phyloP scores from a whole-genome alignment of 2,113 vertebrate genomes.

The Xenus cinereus region DNA sequence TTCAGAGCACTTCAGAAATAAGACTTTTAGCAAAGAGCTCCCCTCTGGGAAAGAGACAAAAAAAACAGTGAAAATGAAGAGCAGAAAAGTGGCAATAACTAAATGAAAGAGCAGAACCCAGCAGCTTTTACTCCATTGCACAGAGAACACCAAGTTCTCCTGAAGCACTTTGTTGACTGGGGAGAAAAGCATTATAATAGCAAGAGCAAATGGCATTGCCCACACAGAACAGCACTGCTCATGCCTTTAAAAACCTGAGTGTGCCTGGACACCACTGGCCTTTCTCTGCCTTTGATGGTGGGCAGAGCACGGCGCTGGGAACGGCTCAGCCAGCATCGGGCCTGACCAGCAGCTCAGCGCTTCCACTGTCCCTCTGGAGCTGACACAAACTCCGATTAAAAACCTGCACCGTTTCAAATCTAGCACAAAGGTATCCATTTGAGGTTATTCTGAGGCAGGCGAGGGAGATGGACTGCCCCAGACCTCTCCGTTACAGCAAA shows the following conservation, averaged over 20 bases:
- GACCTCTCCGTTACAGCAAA: too few species aligned
- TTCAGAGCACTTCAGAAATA: not conserved
- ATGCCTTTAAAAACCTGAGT: not conserved
- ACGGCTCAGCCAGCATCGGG: not conserved
- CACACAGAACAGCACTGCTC: rapidly evolving
- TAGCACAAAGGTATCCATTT: rapidly evolving
- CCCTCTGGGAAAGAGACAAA: not conserved
- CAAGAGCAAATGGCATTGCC: not conserved
- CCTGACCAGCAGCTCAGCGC: not conserved
- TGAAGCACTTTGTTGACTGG: not conserved
- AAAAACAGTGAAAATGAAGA: not conserved
- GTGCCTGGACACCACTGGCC: not conserved
- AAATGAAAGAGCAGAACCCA: not conserved
- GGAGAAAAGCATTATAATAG: not conserved
- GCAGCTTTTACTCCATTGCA: too few species aligned
- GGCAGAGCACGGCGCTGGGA: not conserved
- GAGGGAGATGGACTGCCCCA: not conserved
- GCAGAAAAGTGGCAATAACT: not conserved
- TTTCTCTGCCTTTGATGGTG: not conserved
- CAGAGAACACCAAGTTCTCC: not conserved
- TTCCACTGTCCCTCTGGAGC: not conserved
- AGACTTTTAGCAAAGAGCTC: not conserved
- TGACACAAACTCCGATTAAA: not conserved
- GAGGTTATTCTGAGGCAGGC: not conserved
- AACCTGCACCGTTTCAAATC: too few species aligned